phyloP scores from a whole-genome alignment of 1,140 invertebrate species.

The Sycophaga agraensis region DNA sequence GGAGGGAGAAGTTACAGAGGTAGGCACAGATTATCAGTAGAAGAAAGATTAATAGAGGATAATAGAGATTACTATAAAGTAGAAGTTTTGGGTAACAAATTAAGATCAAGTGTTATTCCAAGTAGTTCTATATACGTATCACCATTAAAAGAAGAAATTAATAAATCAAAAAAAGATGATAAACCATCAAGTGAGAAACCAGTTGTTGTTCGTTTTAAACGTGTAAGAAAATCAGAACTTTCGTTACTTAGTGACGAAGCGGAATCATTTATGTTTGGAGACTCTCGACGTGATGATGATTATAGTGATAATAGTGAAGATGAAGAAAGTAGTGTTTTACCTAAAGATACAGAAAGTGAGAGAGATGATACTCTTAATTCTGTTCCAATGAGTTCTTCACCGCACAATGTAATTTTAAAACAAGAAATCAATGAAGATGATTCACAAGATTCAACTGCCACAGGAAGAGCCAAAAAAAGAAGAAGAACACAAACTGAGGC shows the following conservation, averaged over 20 bases:
- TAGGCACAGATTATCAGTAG: constrained; percentile 59
- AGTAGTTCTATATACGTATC: constrained; percentile 32
- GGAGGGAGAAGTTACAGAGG: constrained; percentile 43
- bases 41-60: constrained; percentile 62
- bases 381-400: constrained; percentile 35
- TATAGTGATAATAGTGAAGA: constrained; percentile 56
- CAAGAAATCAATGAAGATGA: constrained; percentile 46
- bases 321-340: constrained; percentile 51
- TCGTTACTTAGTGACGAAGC: constrained; percentile 77
- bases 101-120: constrained; percentile 62
- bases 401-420: constrained; percentile 32
- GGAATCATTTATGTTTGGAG: constrained; percentile 78
- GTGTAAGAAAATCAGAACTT: constrained; percentile 71
- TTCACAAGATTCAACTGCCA: constrained; percentile 35
- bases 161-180: constrained; percentile 44
- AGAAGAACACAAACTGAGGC: constrained; percentile 63
- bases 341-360: constrained; percentile 55
- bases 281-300: constrained; percentile 65
- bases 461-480: constrained; percentile 49
- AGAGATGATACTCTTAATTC: constrained; percentile 29
- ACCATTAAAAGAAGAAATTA: constrained; percentile 31
- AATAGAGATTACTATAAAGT: constrained; percentile 73
- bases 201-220: constrained; percentile 72
- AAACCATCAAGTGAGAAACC: constrained; percentile 58
- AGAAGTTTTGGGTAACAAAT: constrained; percentile 69